These are phyloP conservation scores for Etheostoma nigrum DNA, from an alignment of 2,797 vertebrate species.

Conservation along the genomic window DNA sequence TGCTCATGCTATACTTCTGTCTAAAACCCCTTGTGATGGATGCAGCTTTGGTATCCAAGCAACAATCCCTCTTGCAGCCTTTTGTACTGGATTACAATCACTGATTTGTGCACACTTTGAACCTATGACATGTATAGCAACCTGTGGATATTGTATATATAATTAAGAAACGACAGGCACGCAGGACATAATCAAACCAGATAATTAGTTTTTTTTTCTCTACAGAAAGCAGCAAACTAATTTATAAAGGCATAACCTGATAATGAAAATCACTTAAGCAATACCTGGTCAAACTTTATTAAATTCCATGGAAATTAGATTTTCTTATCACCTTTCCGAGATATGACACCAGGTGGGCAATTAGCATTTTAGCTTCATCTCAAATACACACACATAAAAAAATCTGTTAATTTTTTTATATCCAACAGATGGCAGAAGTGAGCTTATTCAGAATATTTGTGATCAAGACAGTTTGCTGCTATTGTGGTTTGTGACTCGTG, in stretches of 20 bases:
- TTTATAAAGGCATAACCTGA: neutral
- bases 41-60: conserved; percentile 13
- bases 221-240: neutral
- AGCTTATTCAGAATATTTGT: conserved; percentile 3
- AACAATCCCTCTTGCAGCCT: conserved; percentile 13
- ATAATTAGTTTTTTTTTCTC: neutral
- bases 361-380: conserved; percentile 26
- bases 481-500: no score
- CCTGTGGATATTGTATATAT: neutral
- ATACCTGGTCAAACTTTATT: conserved; percentile 19
- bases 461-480: neutral
- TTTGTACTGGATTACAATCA: conserved; percentile 2
- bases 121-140: neutral
- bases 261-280: conserved; percentile 12
- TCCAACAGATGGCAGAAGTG: conserved; percentile 67
- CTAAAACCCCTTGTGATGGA: conserved; percentile 13
- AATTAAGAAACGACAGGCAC: neutral
- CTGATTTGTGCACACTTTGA: neutral
- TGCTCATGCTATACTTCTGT: neutral
- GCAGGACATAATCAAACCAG: neutral
- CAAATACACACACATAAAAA: neutral
- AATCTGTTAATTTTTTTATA: neutral
- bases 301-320: conserved; percentile 27
- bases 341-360: conserved; percentile 3
- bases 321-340: conserved; percentile 38